phyloP scores from a whole-genome alignment of 2,888 invertebrate genomes.

The Coenonympha glycerion region DNA sequence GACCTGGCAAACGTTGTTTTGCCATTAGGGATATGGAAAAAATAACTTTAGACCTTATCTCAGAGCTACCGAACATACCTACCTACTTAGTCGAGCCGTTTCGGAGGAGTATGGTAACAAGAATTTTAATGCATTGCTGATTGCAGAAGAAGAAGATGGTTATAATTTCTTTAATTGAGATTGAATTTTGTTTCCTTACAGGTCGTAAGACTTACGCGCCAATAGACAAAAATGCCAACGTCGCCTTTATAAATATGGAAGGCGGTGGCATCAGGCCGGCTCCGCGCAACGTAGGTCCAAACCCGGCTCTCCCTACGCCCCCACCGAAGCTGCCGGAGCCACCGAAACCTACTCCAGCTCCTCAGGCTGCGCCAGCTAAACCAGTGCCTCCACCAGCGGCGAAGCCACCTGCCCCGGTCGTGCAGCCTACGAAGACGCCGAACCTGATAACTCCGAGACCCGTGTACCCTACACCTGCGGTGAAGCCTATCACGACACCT shows the following conservation, averaged over 20 bases:
- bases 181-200: slow-evolving; percentile 28
- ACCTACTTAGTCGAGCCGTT: too few species aligned
- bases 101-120: too few species aligned
- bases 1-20: too few species aligned
- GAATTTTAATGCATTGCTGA: too few species aligned
- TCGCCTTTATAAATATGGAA: slow-evolving; percentile 68
- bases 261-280: slow-evolving; percentile 40
- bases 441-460: slow-evolving; percentile 50
- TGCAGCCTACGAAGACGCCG: slow-evolving; percentile 31
- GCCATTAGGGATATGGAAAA: too few species aligned
- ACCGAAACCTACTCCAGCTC: slow-evolving; percentile 15
- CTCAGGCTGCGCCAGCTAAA: slow-evolving; percentile 16
- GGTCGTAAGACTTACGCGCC: slow-evolving; percentile 50
- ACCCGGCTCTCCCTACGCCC: slow-evolving; percentile 28
- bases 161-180: background rate
- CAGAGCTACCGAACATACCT: too few species aligned
- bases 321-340: slow-evolving; percentile 27
- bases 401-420: slow-evolving; percentile 26
- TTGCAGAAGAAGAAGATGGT: too few species aligned
- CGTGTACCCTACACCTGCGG: slow-evolving; percentile 44
- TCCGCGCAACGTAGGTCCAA: slow-evolving; percentile 25
- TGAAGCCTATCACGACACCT: slow-evolving; percentile 53
- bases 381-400: slow-evolving; percentile 22
- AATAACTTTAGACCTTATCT: too few species aligned
- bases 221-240: slow-evolving; percentile 63